phyloP scores from a whole-genome alignment of 2,888 invertebrate species.

The Tridacna gigas region DNA sequence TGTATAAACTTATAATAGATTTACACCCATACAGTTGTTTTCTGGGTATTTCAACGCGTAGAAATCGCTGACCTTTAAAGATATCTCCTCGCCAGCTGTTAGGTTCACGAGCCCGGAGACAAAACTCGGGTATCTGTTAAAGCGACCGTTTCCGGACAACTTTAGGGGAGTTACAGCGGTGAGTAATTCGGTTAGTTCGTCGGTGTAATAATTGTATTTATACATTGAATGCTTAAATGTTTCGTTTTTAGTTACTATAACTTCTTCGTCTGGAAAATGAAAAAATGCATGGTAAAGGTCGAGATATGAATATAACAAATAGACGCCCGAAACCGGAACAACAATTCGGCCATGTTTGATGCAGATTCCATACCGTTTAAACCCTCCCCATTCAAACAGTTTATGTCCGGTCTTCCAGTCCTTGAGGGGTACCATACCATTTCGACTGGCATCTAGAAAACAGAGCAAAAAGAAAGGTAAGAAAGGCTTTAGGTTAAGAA shows the following conservation, averaged over 20 bases:
- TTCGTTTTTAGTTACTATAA: not conserved
- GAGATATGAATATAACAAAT: constrained; percentile 39
- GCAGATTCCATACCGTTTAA: constrained; percentile 30
- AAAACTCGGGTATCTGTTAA: constrained; percentile 36
- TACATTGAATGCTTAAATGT: constrained; percentile 42
- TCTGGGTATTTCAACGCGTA: constrained; percentile 13
- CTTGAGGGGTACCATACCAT: constrained; percentile 11
- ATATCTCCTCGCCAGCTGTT: constrained; percentile 43
- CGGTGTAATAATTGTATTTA: constrained; percentile 28
- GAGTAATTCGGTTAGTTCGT: constrained; percentile 19
- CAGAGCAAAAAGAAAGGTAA: not conserved
- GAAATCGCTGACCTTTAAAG: constrained; percentile 36
- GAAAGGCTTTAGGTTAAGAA: too few species aligned
- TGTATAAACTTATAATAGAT: constrained; percentile 29
- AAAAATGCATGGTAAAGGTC: constrained; percentile 26
- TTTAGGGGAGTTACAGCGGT: constrained; percentile 23
- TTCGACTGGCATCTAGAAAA: constrained; percentile 11
- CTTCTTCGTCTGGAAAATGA: not conserved
- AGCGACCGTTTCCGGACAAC: constrained; percentile 11
- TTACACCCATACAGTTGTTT: constrained; percentile 41
- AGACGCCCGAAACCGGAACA: constrained; percentile 42
- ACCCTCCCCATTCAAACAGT: constrained; percentile 20
- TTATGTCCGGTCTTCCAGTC: constrained; percentile 27
- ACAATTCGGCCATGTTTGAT: constrained; percentile 39
- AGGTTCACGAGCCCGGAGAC: constrained; percentile 32